Percentiles rank a stretch among this genome's conserved stretches.
Evolutionary conservation across 2,888 invertebrate species (phyloP).

Genomic region (Eurytoma californica): DNA sequence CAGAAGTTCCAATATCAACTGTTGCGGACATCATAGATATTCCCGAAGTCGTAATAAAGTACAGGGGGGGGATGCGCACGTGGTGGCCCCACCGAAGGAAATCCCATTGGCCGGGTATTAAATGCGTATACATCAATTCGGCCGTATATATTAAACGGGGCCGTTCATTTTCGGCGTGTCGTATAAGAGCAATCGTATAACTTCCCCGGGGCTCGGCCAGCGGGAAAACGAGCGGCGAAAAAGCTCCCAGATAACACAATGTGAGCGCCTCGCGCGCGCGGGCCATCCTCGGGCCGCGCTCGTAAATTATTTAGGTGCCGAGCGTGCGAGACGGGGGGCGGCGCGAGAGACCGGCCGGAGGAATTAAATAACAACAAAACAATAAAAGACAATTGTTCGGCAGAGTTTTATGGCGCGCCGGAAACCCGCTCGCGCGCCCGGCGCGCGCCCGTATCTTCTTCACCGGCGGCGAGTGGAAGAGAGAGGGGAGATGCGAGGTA

Average conservation of each 20-base stretch:
- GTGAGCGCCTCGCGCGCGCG: not conserved
- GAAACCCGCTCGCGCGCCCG: constrained; percentile 43
- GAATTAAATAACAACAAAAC: constrained; percentile 76
- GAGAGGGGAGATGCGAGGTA: not conserved
- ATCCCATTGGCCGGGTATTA: constrained; percentile 50
- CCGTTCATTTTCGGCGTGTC: constrained; percentile 27
- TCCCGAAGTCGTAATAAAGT: constrained; percentile 44
- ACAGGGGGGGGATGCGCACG: not conserved
- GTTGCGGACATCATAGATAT: constrained; percentile 17
- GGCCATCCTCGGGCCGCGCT: constrained; percentile 21
- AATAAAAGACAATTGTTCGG: constrained; percentile 75
- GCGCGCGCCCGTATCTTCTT: constrained; percentile 19
- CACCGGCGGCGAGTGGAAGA: not conserved
- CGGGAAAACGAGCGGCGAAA: constrained; percentile 43
- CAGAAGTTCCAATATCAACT: not conserved
- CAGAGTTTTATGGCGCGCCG: constrained; percentile 73
- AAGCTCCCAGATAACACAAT: constrained; percentile 46
- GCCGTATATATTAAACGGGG: constrained; percentile 3
- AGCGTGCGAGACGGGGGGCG: constrained; percentile 16
- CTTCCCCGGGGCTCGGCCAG: constrained; percentile 18
- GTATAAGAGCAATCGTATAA: constrained; percentile 47
- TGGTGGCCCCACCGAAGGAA: constrained; percentile 21
- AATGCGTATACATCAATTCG: constrained; percentile 55
- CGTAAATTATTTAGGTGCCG: constrained; percentile 57
- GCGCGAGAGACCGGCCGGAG: constrained; percentile 53